Percentiles rank a stretch among this genome's conserved stretches.
phyloP scores from a whole-genome alignment of 2,113 vertebrate species.

The Cheirogaleus medius region DNA sequence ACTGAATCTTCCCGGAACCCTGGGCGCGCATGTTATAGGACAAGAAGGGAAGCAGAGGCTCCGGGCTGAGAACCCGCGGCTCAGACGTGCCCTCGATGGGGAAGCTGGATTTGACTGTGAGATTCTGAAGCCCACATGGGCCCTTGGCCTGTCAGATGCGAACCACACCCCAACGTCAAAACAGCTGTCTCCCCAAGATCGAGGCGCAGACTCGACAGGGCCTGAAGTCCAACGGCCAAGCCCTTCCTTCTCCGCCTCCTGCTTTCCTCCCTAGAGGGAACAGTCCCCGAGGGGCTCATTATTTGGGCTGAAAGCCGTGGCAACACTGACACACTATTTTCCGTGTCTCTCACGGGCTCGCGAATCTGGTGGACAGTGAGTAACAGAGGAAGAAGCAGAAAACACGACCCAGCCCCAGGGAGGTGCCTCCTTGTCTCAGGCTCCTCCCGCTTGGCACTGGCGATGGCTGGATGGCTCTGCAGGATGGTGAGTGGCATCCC shows the following conservation, averaged over 20 bases:
- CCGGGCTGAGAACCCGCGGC: neutral
- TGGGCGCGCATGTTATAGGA: neutral
- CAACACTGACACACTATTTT: too few species aligned
- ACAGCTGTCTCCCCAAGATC: neutral
- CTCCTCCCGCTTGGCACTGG: too few species aligned
- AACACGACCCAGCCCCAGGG: accelerated
- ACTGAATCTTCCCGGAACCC: neutral
- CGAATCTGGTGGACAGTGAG: neutral
- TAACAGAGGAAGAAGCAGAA: neutral
- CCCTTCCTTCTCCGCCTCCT: neutral
- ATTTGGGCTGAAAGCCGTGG: neutral
- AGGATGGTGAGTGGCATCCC: neutral
- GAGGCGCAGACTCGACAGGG: neutral
- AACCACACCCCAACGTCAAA: neutral
- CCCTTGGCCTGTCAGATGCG: accelerated
- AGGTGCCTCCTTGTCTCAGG: neutral
- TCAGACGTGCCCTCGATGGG: neutral
- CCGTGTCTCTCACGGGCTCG: neutral
- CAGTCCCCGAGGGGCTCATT: neutral
- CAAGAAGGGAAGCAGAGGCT: neutral
- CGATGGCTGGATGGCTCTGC: neutral
- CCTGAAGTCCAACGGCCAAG: neutral
- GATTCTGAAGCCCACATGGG: neutral
- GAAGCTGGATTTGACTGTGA: neutral
- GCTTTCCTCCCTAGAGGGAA: neutral